Percentiles rank a stretch among this genome's conserved stretches.
Evolutionary conservation across 1,140 invertebrate genomes (phyloP).

Genomic region (Bombus impatiens): DNA sequence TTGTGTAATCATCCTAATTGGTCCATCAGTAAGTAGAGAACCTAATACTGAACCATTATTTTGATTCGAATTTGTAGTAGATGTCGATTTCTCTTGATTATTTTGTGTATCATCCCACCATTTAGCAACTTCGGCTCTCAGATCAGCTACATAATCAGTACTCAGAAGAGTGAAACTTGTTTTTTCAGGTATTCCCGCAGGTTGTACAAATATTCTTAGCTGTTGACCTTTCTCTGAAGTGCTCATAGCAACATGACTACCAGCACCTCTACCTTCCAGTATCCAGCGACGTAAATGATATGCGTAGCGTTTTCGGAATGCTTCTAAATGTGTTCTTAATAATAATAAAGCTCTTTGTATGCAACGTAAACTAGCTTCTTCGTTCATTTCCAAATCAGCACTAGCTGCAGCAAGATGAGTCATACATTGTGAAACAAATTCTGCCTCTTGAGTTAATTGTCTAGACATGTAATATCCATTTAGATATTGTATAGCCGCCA

Average conservation of each 20-base stretch:
- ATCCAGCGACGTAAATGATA: constrained; percentile 94
- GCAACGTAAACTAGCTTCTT: constrained; percentile 92
- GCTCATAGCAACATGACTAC: constrained; percentile 86
- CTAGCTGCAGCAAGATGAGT: constrained; percentile 92
- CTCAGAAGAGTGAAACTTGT: constrained; percentile 89
- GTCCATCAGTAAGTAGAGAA: constrained; percentile 89
- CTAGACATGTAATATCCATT: constrained; percentile 96
- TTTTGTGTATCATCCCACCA: constrained; percentile 90
- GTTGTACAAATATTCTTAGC: constrained; percentile 91
- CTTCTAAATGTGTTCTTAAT: constrained; percentile 95
- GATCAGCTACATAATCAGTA: constrained; percentile 93
- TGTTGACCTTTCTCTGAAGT: constrained; percentile 84
- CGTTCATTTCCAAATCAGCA: constrained; percentile 86
- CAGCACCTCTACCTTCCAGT: constrained; percentile 90
- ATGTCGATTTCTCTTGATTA: constrained; percentile 63
- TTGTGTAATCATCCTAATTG: constrained; percentile 95
- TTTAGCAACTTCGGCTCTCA: constrained; percentile 95
- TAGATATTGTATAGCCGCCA: constrained; percentile 96
- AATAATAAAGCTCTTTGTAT: constrained; percentile 94
- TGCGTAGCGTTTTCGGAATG: constrained; percentile 93
- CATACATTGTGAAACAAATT: constrained; percentile 96
- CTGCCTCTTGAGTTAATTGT: constrained; percentile 93
- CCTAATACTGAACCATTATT: constrained; percentile 82
- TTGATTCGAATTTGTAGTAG: constrained; percentile 52
- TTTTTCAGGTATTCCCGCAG: constrained; percentile 91